phyloP scores from a whole-genome alignment of 2,113 vertebrate genomes.

The Centropristis striata region DNA sequence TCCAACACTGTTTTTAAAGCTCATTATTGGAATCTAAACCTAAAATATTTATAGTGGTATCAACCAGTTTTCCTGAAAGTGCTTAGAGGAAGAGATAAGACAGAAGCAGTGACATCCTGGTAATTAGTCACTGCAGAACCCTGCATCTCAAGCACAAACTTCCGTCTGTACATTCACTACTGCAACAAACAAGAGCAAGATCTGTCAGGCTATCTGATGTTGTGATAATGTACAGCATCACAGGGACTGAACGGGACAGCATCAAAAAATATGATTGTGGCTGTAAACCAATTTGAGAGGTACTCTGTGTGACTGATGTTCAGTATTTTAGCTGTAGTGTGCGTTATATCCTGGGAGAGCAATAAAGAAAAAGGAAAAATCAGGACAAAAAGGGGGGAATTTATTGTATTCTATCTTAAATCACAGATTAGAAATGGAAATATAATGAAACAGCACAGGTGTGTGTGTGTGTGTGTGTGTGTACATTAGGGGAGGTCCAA shows the following conservation, averaged over 20 bases:
- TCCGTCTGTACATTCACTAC: background rate
- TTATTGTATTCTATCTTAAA: background rate
- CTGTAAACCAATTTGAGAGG: background rate
- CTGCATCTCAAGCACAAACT: background rate
- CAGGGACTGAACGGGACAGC: background rate
- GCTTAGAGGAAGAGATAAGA: conserved; percentile 54
- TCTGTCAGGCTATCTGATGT: background rate
- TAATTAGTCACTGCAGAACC: conserved; percentile 34
- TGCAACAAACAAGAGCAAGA: background rate
- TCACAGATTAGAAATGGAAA: background rate
- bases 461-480: background rate
- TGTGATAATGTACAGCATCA: background rate
- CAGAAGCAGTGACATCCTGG: conserved; percentile 3
- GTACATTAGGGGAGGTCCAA: background rate
- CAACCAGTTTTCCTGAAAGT: conserved; percentile 13
- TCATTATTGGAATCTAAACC: conserved; percentile 5
- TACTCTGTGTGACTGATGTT: conserved; percentile 6
- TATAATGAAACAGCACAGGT: background rate
- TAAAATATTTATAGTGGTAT: background rate
- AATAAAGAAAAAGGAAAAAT: background rate
- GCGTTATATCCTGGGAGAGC: background rate
- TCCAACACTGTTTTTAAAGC: background rate
- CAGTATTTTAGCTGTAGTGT: background rate
- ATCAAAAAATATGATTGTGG: background rate
- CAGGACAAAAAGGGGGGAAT: background rate